These are phyloP conservation scores for Bradynema listronoti DNA, from an alignment of 1,140 invertebrate genomes.

Conservation along the genomic window DNA sequence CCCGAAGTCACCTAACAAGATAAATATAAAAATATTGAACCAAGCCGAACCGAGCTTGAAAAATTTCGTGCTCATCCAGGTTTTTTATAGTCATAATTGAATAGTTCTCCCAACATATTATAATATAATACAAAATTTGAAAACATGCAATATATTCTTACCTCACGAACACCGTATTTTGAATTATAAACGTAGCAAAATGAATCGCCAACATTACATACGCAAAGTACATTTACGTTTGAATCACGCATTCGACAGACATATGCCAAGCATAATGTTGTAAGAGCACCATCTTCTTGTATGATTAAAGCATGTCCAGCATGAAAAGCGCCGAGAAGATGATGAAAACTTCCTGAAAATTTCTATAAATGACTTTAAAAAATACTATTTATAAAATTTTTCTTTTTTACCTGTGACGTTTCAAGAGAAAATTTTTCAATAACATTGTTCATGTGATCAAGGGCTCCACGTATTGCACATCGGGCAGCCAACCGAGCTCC, in stretches of 20 bases:
- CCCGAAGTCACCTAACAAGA: conserved; percentile 63
- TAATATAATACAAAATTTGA: conserved; percentile 10
- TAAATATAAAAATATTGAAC: neutral
- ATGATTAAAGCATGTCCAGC: conserved; percentile 79
- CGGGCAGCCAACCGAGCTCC: conserved; percentile 76
- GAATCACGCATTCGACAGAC: conserved; percentile 55
- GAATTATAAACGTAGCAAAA: conserved; percentile 78
- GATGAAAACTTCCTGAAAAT: conserved; percentile 69
- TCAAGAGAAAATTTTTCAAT: conserved; percentile 63
- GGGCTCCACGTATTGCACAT: conserved; percentile 76
- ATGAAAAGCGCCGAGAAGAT: conserved; percentile 74
- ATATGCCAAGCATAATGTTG: conserved; percentile 71
- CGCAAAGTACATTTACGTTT: conserved; percentile 72
- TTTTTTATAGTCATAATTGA: too few relatives aligned
- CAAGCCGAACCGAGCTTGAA: too few relatives aligned
- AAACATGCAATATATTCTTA: conserved; percentile 14
- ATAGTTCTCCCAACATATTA: too few relatives aligned
- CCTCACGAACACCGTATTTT: conserved; percentile 68
- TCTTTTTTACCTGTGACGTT: conserved; percentile 59
- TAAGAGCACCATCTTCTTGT: conserved; percentile 76
- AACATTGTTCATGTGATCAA: conserved; percentile 66
- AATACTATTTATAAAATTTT: neutral
- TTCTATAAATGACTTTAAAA: neutral
- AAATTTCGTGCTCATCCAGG: too few relatives aligned
- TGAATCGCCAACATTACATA: conserved; percentile 83